Evolutionary conservation across 1,140 invertebrate species (phyloP).

Genomic region (Polyergus mexicanus): DNA sequence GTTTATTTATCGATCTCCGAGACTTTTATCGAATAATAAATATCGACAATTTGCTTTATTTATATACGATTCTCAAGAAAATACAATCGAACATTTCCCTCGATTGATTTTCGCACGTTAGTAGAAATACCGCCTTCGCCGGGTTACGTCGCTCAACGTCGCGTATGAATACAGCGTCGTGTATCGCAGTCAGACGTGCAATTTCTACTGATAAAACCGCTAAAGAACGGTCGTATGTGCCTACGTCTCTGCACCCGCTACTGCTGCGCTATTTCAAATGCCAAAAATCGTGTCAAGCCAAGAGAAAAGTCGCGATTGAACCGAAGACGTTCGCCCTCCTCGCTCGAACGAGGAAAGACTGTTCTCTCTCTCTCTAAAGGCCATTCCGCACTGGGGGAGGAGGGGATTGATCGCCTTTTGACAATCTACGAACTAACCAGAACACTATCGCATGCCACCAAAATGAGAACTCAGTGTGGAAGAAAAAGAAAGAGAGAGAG

Average conservation of each 20-base stretch:
- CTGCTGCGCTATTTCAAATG: conserved; percentile 73
- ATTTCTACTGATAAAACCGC: conserved; percentile 75
- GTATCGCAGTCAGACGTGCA: conserved; percentile 77
- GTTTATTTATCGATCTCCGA: background rate
- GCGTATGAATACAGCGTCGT: conserved; percentile 69
- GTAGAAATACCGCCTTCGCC: conserved; percentile 59
- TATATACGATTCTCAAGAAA: background rate
- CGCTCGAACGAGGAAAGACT: conserved; percentile 60
- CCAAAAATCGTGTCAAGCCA: conserved; percentile 70
- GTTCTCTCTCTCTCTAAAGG: conserved; percentile 66
- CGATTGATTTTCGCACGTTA: background rate
- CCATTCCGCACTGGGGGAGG: conserved; percentile 52
- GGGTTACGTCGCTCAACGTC: conserved; percentile 63
- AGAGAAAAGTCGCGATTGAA: conserved; percentile 65
- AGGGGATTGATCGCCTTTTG: conserved; percentile 53
- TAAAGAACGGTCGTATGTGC: conserved; percentile 71
- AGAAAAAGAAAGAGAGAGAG: conserved; percentile 35
- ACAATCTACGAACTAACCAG: conserved; percentile 72
- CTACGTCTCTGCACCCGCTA: conserved; percentile 79
- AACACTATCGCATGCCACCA: conserved; percentile 80
- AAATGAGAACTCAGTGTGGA: conserved; percentile 78
- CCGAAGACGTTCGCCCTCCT: conserved; percentile 48
- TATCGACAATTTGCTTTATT: background rate
- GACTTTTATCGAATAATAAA: background rate
- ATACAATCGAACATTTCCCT: background rate